Conservation (phyloP, 1,140 invertebrate genomes). For the Bactericera cockerelli region DNA sequence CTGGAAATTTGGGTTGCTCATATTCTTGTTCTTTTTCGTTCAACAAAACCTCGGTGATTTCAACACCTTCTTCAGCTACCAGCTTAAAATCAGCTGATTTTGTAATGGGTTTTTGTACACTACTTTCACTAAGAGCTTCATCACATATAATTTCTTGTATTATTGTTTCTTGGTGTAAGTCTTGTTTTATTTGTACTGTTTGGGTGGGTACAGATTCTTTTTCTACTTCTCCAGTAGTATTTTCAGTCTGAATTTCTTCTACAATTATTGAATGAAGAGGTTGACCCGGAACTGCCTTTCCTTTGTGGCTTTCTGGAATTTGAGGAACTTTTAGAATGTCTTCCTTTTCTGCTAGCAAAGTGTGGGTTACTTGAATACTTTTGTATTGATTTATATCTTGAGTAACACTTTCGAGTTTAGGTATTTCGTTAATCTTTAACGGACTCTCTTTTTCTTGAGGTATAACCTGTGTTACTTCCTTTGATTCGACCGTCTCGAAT, state of each 20-base stretch:
- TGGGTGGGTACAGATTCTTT: conserved; percentile 27
- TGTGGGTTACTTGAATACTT: conserved; percentile 35
- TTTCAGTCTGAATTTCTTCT: conserved; percentile 38
- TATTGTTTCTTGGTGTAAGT: conserved; percentile 34
- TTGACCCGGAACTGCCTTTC: conserved; percentile 35
- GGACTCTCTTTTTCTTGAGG: conserved; percentile 36
- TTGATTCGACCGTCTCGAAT: conserved; percentile 38
- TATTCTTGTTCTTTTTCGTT: conserved; percentile 33
- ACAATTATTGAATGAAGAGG: conserved; percentile 38
- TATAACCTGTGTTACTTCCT: conserved; percentile 35
- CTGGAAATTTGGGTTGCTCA: conserved; percentile 17
- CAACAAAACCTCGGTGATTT: conserved; percentile 31
- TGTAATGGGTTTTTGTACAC: conserved; percentile 27
- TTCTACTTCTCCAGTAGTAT: conserved; percentile 31
- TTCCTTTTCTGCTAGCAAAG: conserved; percentile 39
- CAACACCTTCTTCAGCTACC: conserved; percentile 34
- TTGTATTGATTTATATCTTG: conserved; percentile 25
- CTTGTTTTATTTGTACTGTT: conserved; percentile 33
- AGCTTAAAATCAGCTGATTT: conserved; percentile 33
- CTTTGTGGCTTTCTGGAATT: conserved; percentile 37
- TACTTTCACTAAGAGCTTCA: conserved; percentile 30
- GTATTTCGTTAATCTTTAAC: conserved; percentile 27
- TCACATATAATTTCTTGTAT: conserved; percentile 34
- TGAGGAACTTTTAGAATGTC: conserved; percentile 31
- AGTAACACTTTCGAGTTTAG: conserved; percentile 28